These are phyloP conservation scores for Chamaea fasciata DNA, from an alignment of 2,113 vertebrate genomes.

Conservation along the genomic window DNA sequence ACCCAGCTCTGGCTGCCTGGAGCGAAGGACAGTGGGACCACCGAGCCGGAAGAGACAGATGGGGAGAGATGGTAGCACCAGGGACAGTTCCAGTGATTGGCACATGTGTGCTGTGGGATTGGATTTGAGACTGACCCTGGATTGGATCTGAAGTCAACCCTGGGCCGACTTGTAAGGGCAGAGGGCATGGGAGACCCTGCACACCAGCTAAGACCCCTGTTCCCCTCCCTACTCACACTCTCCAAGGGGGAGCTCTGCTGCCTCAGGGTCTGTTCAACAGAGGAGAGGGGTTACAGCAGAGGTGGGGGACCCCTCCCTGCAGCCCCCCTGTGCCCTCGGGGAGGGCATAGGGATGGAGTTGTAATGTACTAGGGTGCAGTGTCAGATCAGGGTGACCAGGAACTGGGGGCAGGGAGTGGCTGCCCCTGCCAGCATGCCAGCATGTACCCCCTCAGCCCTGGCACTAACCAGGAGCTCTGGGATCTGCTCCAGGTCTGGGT, in stretches of 20 bases:
- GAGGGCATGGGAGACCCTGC: not conserved
- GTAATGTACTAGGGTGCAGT: not conserved
- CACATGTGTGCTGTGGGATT: not conserved
- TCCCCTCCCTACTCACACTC: constrained; percentile 46
- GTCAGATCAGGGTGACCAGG: not conserved
- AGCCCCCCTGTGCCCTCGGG: fast-evolving
- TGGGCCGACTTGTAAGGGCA: constrained; percentile 57
- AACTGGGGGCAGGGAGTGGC: not conserved
- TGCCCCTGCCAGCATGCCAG: not conserved
- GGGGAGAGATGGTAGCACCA: not conserved
- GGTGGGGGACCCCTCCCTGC: not conserved
- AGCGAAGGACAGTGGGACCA: fast-evolving
- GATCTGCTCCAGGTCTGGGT: not conserved
- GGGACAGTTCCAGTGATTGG: not conserved
- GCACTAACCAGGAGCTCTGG: fast-evolving
- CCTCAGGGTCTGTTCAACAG: constrained; percentile 70
- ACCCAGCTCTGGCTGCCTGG: not conserved
- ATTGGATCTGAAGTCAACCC: not conserved
- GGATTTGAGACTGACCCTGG: not conserved
- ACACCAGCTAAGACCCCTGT: not conserved
- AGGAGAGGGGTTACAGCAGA: constrained; percentile 55
- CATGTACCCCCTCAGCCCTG: not conserved
- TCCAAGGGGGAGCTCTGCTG: constrained; percentile 48
- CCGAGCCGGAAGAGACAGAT: not conserved
- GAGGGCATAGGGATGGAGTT: not conserved